A percentile compares a stretch with the other conserved stretches of the same genome.
Evolutionary conservation across 2,888 invertebrate genomes (phyloP).

Genomic region (Syrphus vitripennis): DNA sequence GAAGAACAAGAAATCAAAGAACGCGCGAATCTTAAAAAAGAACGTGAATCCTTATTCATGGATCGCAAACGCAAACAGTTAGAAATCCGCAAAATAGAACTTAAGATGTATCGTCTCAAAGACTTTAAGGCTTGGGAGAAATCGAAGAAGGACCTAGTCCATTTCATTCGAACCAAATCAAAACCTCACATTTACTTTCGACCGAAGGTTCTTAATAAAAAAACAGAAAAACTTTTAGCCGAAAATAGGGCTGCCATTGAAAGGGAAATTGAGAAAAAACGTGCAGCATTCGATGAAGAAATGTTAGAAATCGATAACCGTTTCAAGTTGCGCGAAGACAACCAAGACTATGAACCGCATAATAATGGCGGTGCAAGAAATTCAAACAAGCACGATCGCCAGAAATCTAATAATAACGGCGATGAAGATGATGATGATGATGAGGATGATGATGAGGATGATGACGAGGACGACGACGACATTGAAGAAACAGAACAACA

Average conservation of each 20-base stretch:
- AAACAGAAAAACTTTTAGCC: conserved; percentile 85
- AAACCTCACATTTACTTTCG: conserved; percentile 94
- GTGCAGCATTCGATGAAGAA: conserved; percentile 85
- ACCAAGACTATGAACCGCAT: conserved; percentile 25
- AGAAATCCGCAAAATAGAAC: conserved; percentile 93
- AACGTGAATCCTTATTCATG: conserved; percentile 91
- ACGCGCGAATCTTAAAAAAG: conserved; percentile 91
- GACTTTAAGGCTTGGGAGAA: conserved; percentile 95
- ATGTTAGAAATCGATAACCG: conserved; percentile 84
- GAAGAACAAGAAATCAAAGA: conserved; percentile 95
- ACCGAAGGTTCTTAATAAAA: conserved; percentile 89
- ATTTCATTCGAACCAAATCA: conserved; percentile 93
- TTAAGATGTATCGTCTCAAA: conserved; percentile 93
- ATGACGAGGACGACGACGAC: conserved; percentile 16
- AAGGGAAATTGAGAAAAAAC: conserved; percentile 85
- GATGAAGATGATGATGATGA: conserved; percentile 62
- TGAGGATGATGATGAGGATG: conserved; percentile 40
- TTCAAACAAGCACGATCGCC: conserved; percentile 59
- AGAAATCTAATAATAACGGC: conserved; percentile 33
- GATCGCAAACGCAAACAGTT: conserved; percentile 93
- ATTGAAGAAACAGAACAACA: not conserved
- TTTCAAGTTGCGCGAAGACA: conserved; percentile 74
- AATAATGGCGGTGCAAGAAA: conserved; percentile 38
- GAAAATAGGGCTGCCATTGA: conserved; percentile 85
- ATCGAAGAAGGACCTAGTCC: conserved; percentile 88